Percentiles rank a stretch among this genome's conserved stretches.
These are phyloP conservation scores for Scomber scombrus DNA, from an alignment of 2,113 vertebrate genomes.

Conservation along the genomic window DNA sequence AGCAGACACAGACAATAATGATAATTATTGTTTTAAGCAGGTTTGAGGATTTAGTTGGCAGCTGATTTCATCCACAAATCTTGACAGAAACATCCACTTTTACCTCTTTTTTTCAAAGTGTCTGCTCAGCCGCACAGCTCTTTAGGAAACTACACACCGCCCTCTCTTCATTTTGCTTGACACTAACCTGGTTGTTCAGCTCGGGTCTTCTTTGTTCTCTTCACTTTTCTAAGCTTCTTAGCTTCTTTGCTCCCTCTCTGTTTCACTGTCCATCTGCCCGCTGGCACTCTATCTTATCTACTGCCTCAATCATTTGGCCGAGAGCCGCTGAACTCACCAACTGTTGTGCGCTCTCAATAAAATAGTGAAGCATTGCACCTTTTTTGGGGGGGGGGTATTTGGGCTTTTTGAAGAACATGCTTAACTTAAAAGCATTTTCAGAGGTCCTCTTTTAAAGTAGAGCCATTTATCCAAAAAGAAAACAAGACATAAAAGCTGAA, in stretches of 20 bases:
- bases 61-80: slow-evolving; percentile 9
- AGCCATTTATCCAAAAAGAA: slow-evolving; percentile 34
- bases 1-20: background rate
- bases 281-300: slow-evolving; percentile 76
- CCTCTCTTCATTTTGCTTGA: slow-evolving; percentile 52
- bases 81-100: slow-evolving; percentile 22
- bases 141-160: slow-evolving; percentile 42
- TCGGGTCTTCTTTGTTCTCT: slow-evolving; percentile 68
- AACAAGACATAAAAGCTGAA: slow-evolving; percentile 35
- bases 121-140: background rate
- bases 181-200: slow-evolving; percentile 73
- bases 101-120: slow-evolving; percentile 1
- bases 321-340: slow-evolving; percentile 72
- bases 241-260: slow-evolving; percentile 70
- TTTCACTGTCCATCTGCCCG: slow-evolving; percentile 79
- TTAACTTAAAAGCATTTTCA: slow-evolving; percentile 27
- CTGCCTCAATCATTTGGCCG: slow-evolving; percentile 77
- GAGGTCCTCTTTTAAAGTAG: slow-evolving; percentile 30
- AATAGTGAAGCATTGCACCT: slow-evolving; percentile 63
- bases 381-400: slow-evolving; percentile 28
- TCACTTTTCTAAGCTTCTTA: slow-evolving; percentile 67
- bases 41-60: slow-evolving; percentile 11
- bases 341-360: slow-evolving; percentile 68
- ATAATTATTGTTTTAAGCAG: slow-evolving; percentile 7
- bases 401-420: slow-evolving; percentile 7